phyloP scores from a whole-genome alignment of 1,140 invertebrate species.

The Cardiocondyla obscurior region DNA sequence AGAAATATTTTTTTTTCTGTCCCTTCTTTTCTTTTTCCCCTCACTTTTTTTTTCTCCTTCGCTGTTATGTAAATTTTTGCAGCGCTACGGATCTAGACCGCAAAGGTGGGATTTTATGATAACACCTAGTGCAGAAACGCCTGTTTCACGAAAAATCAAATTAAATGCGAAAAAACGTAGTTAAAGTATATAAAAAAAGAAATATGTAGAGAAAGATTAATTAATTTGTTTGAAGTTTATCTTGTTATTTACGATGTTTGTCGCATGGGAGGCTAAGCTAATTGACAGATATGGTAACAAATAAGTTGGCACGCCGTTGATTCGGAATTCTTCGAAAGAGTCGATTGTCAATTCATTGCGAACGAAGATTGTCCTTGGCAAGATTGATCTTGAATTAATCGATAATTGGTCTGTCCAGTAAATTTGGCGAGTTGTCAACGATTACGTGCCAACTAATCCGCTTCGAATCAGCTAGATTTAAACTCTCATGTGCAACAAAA shows the following conservation, averaged over 20 bases:
- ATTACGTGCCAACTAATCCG: conserved; percentile 6
- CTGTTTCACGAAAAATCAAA: not conserved
- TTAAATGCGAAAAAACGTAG: not conserved
- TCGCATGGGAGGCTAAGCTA: not conserved
- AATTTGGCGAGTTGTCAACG: conserved; percentile 1
- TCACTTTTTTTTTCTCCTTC: not conserved
- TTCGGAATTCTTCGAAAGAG: not conserved
- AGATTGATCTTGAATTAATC: conserved; percentile 10
- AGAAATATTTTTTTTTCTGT: not conserved
- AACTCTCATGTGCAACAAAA: not conserved
- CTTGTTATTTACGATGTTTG: not conserved
- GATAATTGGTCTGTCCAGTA: conserved; percentile 1
- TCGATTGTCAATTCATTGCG: not conserved
- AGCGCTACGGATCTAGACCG: not conserved
- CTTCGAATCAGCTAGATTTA: not conserved
- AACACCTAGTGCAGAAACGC: not conserved
- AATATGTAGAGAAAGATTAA: not conserved
- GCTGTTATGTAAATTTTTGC: not conserved
- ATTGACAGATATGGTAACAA: not conserved
- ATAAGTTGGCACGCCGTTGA: not conserved
- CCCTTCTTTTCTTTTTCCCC: not conserved
- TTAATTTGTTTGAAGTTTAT: not conserved
- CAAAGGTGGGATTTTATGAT: not conserved
- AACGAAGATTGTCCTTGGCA: not conserved
- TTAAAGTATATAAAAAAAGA: not conserved